Base-by-base conservation (phyloP, 2,797 vertebrate genomes). In the Bufotes viridis region DNA sequence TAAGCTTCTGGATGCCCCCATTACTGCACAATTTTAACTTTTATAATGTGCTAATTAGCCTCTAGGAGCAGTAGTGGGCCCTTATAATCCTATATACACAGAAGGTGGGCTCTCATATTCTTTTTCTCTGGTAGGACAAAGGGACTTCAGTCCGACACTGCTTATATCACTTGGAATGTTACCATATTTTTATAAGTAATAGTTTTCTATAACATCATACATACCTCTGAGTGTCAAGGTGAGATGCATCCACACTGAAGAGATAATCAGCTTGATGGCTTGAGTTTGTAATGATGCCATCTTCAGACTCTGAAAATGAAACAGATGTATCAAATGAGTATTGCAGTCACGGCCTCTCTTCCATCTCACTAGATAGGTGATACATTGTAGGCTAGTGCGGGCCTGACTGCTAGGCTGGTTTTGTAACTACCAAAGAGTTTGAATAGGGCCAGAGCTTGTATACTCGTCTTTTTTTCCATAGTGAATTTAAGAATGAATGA, bases 201-300 rank as follows among this genome's bases (percentile, higher is more conserved):
- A 26, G 13, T 29, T 29, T 13, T 5, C 69, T 42, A 42, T 0
- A 42, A 34, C 42, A 22, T 22, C 72, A 51, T 76, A 76, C 74
- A 13, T 92, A 98, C 98, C 96, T 96, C 90, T 91, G 83, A 2
- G 98, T 99, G 91, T 99, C 98, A 0, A 94, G 95, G 90, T 96
- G 96, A 1, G 95, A 72, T 0, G 97, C 97, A 3, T 98, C 95
- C 0, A 94, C 93, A 91, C 98, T 99, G 94, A 99, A 98, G 72
- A 99, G 92, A 90, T 96, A 99, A 42, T 97, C 95, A 0, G 98
- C 97, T 0, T 91, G 92, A 72, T 26, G 91, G 91, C 75, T 78
- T 91, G 92, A 63, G 89, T 90, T 78, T 14, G 93, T 70, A 0
- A 95, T 60, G 0, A 13, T 82, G 0, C 98, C 98, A 0, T 95